Conservation (phyloP, 2,888 invertebrate species). For the Autographa gamma region DNA sequence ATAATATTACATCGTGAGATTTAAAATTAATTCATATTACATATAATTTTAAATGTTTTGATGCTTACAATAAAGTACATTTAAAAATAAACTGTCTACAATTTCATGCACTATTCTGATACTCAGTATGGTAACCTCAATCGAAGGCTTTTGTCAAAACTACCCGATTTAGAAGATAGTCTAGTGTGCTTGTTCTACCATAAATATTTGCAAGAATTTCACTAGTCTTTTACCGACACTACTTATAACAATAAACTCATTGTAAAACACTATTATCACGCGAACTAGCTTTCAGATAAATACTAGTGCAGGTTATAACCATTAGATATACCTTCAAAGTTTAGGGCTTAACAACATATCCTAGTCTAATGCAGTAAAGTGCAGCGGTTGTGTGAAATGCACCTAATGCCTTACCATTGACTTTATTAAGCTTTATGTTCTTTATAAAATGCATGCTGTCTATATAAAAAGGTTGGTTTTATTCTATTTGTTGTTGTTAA, state of each 20-base stretch:
- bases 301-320: background rate
- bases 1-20: background rate
- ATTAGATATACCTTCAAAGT: background rate
- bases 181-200: background rate
- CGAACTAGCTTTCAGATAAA: background rate
- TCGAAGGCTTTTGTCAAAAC: background rate
- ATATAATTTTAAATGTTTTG: background rate
- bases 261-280: slow-evolving; percentile 3
- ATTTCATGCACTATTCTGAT: background rate
- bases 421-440: background rate
- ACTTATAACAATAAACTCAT: background rate
- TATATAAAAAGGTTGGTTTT: background rate
- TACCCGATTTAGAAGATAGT: background rate
- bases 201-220: background rate
- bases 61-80: background rate
- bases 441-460: too few species aligned
- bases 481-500: background rate
- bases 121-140: background rate
- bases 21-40: background rate
- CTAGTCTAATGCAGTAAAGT: background rate
- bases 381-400: slow-evolving; percentile 2
- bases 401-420: background rate
- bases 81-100: background rate
- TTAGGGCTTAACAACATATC: background rate
- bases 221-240: background rate